phyloP scores from a whole-genome alignment of 2,888 invertebrate genomes.

The Nowickia ferox region DNA sequence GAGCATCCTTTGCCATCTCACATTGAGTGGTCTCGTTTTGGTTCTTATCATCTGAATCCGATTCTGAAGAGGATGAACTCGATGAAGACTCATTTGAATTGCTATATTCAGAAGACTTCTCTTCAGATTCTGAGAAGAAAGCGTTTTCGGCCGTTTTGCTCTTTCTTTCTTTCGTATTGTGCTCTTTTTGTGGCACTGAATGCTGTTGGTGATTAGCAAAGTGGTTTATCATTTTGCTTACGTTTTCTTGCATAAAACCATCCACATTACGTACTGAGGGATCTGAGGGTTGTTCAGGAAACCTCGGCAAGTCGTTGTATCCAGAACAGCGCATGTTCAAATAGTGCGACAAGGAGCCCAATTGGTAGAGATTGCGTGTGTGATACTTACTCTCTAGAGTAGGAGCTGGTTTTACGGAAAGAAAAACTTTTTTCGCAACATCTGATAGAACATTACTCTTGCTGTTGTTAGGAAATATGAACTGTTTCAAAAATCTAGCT shows the following conservation, averaged over 20 bases:
- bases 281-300: constrained; percentile 91
- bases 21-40: constrained; percentile 40
- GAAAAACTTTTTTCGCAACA: constrained; percentile 92
- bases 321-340: constrained; percentile 93
- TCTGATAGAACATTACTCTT: constrained; percentile 85
- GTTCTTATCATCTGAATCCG: constrained; percentile 68
- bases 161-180: constrained; percentile 76
- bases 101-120: constrained; percentile 81
- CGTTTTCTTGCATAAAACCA: constrained; percentile 78
- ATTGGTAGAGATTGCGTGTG: constrained; percentile 93
- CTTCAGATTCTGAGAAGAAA: constrained; percentile 85
- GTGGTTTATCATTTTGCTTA: constrained; percentile 76
- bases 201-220: constrained; percentile 75
- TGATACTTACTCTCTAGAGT: constrained; percentile 92
- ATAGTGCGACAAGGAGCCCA: constrained; percentile 98
- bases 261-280: constrained; percentile 90
- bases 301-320: constrained; percentile 93
- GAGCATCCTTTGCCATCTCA: constrained; percentile 43
- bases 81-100: constrained; percentile 77
- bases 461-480: constrained; percentile 87
- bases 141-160: constrained; percentile 79
- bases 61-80: constrained; percentile 72
- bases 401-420: constrained; percentile 97
- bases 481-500: constrained; percentile 93
- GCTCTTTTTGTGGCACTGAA: constrained; percentile 69